Conservation (phyloP, 1,140 invertebrate genomes). For the Calephelis virginiensis region DNA sequence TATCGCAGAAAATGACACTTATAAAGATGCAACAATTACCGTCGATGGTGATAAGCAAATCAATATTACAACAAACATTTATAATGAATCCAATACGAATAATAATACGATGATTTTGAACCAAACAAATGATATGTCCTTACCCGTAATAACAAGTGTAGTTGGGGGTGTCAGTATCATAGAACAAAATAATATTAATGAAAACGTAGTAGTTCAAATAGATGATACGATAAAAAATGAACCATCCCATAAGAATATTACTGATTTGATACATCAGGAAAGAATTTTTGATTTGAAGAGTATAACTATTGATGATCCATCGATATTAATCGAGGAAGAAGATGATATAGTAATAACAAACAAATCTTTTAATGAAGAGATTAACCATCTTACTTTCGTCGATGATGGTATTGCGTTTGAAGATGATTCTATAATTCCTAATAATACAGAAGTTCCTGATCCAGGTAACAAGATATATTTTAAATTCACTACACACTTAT, state of each 20-base stretch:
- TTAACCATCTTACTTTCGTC: slow-evolving; percentile 22
- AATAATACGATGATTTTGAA: slow-evolving; percentile 1
- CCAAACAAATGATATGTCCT: slow-evolving; percentile 12
- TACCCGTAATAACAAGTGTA: slow-evolving; percentile 34
- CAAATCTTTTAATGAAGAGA: slow-evolving; percentile 11
- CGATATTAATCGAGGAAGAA: not conserved
- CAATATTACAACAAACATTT: not conserved
- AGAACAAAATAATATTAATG: slow-evolving; percentile 11
- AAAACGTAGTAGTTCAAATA: slow-evolving; percentile 9
- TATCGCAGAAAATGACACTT: not conserved
- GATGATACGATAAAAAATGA: slow-evolving; percentile 6
- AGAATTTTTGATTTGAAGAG: not conserved
- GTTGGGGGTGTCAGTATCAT: slow-evolving; percentile 22
- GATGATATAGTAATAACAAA: not conserved
- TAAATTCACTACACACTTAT: too few relatives aligned
- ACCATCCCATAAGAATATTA: not conserved
- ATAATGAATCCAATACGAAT: not conserved
- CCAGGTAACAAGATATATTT: slow-evolving; percentile 22
- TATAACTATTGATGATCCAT: not conserved
- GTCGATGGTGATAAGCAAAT: too few relatives aligned
- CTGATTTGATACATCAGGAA: not conserved
- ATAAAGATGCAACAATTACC: too few relatives aligned
- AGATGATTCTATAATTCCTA: slow-evolving; percentile 48
- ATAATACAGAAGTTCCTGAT: slow-evolving; percentile 34
- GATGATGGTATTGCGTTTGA: slow-evolving; percentile 54